Evolutionary conservation across 2,113 vertebrate genomes (phyloP), one percentile per base, ranked within the genome.

Genomic region (Caranx melampygus): DNA sequence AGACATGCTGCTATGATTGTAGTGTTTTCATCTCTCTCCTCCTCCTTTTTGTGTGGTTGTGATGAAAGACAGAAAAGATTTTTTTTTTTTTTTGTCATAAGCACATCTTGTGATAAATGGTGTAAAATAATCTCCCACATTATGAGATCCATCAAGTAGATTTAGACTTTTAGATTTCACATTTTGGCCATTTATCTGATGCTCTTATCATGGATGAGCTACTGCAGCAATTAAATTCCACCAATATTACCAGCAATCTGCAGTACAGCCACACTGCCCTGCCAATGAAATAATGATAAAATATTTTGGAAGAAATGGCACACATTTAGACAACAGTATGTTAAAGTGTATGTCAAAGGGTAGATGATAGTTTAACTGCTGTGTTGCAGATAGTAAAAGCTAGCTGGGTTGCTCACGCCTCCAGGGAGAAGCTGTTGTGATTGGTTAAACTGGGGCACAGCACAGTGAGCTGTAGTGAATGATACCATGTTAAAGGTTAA

Each of bases 401-500:
- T 34, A 11, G 34, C 40, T 6, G 42, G 18, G 55, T 12, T 45
- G 18, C 15, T 58, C 9, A 34, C 45, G 10, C 16, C 40, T 69
- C 52, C 31, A 8, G 34, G 44, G 20, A 80, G 3, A 34, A 15
- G 31, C 33, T 42, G 34, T 49, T 64, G 64, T 20, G n/a, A 66
- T 54, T 73, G 55, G 72, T 73, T 67, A 20, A 60, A 54, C 34
- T 12, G 72, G 33, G 44, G 3, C 37, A 42, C 35, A 20, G 18
- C 20, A 10, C 55, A 21, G 66, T 61, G 58, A 75, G 37, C 49
- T 57, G 21, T 8, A 47, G 40, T 37, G 70, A 79, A 67, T 45
- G 66, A 58, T 86, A 63, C 63, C n/a, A 37, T 34, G 66, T n/a
- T 68, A 77, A 87, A 90, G 88, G 89, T 85, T 78, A 85, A 67